phyloP scores from a whole-genome alignment of 1,140 invertebrate species.

The Tetramorium parvispinum region DNA sequence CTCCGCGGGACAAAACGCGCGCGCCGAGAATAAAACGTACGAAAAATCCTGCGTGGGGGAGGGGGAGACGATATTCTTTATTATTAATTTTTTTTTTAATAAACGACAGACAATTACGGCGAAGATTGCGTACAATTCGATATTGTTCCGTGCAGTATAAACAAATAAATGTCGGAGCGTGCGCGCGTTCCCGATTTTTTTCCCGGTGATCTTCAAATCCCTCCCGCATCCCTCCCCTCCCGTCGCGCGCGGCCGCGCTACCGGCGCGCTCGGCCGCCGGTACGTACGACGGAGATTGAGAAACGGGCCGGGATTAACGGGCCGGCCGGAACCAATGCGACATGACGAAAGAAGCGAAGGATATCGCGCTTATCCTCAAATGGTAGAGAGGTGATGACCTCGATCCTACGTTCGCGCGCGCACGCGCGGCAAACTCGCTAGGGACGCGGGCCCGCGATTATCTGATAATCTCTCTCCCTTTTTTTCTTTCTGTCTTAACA shows the following conservation, averaged over 20 bases:
- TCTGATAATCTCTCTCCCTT: neutral
- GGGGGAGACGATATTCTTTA: neutral
- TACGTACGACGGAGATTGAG: neutral
- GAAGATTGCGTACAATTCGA: neutral
- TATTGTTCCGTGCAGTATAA: neutral
- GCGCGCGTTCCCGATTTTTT: neutral
- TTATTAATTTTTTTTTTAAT: neutral
- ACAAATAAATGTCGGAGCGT: too few species aligned
- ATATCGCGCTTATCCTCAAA: constrained; percentile 73
- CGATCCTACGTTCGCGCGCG: constrained; percentile 79
- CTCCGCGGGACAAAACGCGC: constrained; percentile 49
- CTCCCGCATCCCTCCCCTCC: too few species aligned
- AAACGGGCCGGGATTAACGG: constrained; percentile 14
- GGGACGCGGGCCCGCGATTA: constrained; percentile 14
- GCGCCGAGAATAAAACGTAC: constrained; percentile 9
- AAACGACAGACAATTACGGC: neutral
- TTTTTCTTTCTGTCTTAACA: neutral
- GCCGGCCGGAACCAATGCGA: neutral
- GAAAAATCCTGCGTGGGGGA: constrained; percentile 10
- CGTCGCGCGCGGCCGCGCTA: neutral
- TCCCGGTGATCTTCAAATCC: neutral
- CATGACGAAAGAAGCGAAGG: constrained; percentile 36
- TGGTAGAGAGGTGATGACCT: constrained; percentile 84
- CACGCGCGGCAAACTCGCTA: constrained; percentile 67
- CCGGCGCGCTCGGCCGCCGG: neutral